Conservation (phyloP, 53 echinoderm and acorn worm species). For the Astropecten irregularis region DNA sequence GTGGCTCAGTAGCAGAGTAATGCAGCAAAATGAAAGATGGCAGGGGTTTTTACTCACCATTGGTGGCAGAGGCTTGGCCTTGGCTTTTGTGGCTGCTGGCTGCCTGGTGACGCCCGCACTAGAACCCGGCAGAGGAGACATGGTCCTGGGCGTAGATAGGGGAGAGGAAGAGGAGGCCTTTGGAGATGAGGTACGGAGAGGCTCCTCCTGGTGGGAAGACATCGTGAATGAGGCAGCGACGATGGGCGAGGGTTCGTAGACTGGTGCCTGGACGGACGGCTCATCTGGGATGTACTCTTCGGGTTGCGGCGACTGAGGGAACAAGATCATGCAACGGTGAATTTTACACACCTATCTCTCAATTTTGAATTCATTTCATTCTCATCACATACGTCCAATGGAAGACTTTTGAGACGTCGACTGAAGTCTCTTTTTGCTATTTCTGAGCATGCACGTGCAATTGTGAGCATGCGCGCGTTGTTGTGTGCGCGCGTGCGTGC, state of each 20-base stretch:
- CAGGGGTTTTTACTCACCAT: conserved; percentile 36
- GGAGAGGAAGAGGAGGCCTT: conserved; percentile 9
- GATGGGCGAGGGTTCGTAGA: conserved; percentile 41
- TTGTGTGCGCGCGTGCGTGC: too few relatives aligned
- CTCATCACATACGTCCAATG: too few relatives aligned
- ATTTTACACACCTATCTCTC: too few relatives aligned
- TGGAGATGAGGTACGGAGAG: background rate
- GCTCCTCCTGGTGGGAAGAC: background rate
- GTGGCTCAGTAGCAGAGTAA: too few relatives aligned
- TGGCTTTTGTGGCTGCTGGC: background rate
- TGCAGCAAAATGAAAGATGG: too few relatives aligned
- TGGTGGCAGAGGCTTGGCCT: background rate
- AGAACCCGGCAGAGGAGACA: conserved; percentile 2
- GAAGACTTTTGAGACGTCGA: too few relatives aligned
- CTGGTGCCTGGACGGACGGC: conserved; percentile 2
- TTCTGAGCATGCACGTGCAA: too few relatives aligned
- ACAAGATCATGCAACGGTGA: background rate
- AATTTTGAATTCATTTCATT: too few relatives aligned
- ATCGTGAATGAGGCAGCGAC: background rate
- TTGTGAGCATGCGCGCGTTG: too few relatives aligned
- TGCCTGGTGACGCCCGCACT: background rate
- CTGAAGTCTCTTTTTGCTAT: too few relatives aligned
- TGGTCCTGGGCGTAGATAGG: conserved; percentile 2
- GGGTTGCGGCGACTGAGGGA: background rate
- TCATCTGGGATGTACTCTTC: conserved; percentile 44